A percentile compares a stretch with the other conserved stretches of the same genome.
phyloP scores from a whole-genome alignment of 2,113 vertebrate species.

The Ameiurus melas region DNA sequence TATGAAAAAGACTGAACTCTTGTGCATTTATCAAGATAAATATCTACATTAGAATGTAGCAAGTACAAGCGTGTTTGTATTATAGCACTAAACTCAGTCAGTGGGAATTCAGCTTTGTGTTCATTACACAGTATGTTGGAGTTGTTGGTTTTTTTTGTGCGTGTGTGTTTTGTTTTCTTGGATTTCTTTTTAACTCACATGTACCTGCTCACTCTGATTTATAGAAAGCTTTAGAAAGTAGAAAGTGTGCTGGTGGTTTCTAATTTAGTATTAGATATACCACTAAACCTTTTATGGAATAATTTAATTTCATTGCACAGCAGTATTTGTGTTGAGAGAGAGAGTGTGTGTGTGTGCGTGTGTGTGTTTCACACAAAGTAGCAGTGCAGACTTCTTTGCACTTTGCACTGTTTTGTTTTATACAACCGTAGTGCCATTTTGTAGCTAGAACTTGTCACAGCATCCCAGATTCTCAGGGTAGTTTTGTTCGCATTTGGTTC shows the following conservation, averaged over 20 bases:
- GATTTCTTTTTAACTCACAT: neutral
- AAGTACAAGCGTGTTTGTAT: constrained; percentile 19
- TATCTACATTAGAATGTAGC: constrained; percentile 30
- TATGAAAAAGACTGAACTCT: constrained; percentile 18
- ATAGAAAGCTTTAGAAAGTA: neutral
- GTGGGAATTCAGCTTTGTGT: neutral
- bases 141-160: neutral
- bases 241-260: neutral
- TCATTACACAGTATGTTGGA: neutral
- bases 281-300: neutral
- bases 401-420: neutral
- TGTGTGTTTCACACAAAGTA: neutral
- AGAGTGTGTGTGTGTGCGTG: neutral
- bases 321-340: neutral
- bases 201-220: neutral
- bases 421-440: neutral
- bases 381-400: neutral
- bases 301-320: neutral
- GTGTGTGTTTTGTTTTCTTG: neutral
- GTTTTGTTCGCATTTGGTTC: constrained; percentile 19
- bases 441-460: neutral
- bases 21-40: constrained; percentile 23
- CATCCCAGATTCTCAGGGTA: constrained; percentile 19
- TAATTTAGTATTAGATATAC: neutral
- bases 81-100: neutral